Evolutionary conservation across 2,113 vertebrate species (phyloP).

Genomic region (Notarius quadriscutis): DNA sequence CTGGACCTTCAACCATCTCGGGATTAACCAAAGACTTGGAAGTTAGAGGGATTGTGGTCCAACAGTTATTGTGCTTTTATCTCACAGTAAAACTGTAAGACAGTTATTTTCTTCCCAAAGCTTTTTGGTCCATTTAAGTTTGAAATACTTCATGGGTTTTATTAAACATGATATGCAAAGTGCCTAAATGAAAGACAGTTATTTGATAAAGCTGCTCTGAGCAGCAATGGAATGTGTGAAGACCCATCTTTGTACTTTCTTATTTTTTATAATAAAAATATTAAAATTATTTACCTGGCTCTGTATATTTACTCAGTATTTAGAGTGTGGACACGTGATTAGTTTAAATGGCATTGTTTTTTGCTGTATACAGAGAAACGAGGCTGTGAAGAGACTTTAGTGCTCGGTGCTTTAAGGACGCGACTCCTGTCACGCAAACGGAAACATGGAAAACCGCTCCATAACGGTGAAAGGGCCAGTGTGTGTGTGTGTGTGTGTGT

Average conservation of each 20-base stretch:
- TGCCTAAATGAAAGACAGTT: constrained; percentile 30
- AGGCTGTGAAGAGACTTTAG: not conserved
- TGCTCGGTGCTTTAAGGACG: constrained; percentile 5
- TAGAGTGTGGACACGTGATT: not conserved
- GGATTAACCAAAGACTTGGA: not conserved
- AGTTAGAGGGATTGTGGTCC: not conserved
- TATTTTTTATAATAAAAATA: constrained; percentile 18
- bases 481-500: constrained; percentile 55
- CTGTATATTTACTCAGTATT: not conserved
- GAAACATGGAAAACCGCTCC: constrained; percentile 47
- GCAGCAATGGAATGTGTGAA: not conserved
- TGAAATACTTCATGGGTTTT: not conserved
- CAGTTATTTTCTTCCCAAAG: constrained; percentile 1
- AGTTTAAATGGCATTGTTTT: not conserved
- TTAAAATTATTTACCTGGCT: not conserved
- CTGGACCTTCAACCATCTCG: not conserved
- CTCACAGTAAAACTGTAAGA: not conserved
- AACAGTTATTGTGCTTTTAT: not conserved
- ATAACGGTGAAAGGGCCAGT: constrained; percentile 70
- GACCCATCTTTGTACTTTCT: not conserved
- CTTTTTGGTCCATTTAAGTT: not conserved
- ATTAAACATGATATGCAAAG: not conserved
- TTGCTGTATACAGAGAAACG: not conserved
- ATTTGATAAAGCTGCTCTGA: not conserved
- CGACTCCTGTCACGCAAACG: constrained; percentile 43